These are phyloP conservation scores for Drosophila malerkotliana DNA, from an alignment of 1,140 invertebrate genomes.

Conservation along the genomic window DNA sequence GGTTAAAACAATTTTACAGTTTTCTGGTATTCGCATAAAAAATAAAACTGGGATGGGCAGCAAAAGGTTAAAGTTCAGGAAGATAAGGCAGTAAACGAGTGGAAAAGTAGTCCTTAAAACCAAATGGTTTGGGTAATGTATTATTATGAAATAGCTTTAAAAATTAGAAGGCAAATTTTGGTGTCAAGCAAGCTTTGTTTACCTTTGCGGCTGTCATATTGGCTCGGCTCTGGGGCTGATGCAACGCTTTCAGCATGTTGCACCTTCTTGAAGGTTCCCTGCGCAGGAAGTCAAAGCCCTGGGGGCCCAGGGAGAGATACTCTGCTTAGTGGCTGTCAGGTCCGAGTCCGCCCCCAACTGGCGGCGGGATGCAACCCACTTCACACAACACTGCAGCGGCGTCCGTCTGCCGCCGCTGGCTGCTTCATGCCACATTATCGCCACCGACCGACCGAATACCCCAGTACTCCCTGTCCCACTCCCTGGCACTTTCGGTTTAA, in stretches of 20 bases:
- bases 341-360: constrained; percentile 17
- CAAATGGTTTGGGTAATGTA: neutral
- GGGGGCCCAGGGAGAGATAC: constrained; percentile 16
- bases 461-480: constrained; percentile 14
- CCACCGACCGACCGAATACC: constrained; percentile 43
- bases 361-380: constrained; percentile 59
- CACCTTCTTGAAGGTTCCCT: constrained; percentile 21
- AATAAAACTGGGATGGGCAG: constrained; percentile 13
- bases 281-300: constrained; percentile 61
- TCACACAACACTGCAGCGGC: constrained; percentile 64
- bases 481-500: constrained; percentile 59
- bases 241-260: constrained; percentile 39
- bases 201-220: constrained; percentile 32
- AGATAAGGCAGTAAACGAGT: too few species aligned
- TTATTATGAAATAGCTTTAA: neutral
- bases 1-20: constrained; percentile 25
- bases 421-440: constrained; percentile 66
- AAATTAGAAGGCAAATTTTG: neutral
- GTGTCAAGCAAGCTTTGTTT: neutral
- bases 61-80: constrained; percentile 14
- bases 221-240: constrained; percentile 28
- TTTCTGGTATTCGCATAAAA: constrained; percentile 16
- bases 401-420: constrained; percentile 15
- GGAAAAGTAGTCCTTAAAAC: neutral
- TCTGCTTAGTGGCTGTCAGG: constrained; percentile 47